Evolutionary conservation across 2,113 vertebrate genomes (phyloP).

Genomic region (Ardeotis arabs): DNA sequence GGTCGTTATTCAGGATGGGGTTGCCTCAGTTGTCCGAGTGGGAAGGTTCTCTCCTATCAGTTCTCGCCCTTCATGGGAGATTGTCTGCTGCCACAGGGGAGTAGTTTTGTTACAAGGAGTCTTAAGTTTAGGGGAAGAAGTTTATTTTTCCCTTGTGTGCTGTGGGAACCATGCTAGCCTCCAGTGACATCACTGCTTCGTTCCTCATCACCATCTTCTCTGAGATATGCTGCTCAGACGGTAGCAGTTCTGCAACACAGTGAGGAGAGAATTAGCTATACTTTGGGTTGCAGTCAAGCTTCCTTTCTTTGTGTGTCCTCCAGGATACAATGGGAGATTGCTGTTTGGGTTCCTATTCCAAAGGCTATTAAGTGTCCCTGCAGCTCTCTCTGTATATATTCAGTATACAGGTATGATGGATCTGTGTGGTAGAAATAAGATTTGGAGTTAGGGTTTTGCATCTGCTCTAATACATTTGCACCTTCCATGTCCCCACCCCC

Average conservation of each 20-base stretch:
- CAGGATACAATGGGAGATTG: neutral
- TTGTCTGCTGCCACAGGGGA: neutral
- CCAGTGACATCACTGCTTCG: rapidly evolving
- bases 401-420: neutral
- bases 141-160: neutral
- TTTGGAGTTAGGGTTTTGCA: neutral
- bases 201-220: neutral
- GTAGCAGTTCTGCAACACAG: neutral
- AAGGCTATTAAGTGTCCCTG: neutral
- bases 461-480: neutral
- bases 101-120: neutral
- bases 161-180: neutral
- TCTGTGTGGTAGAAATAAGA: neutral
- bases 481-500: neutral
- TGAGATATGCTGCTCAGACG: neutral
- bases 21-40: neutral
- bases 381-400: neutral
- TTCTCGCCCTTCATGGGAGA: neutral
- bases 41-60: neutral
- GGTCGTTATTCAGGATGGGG: neutral
- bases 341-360: neutral
- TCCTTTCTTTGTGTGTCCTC: neutral
- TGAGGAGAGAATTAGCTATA: neutral
- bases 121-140: neutral
- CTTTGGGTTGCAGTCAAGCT: neutral